These are phyloP conservation scores for Cryptotis parvus DNA, from an alignment of 2,113 vertebrate species.

Conservation along the genomic window DNA sequence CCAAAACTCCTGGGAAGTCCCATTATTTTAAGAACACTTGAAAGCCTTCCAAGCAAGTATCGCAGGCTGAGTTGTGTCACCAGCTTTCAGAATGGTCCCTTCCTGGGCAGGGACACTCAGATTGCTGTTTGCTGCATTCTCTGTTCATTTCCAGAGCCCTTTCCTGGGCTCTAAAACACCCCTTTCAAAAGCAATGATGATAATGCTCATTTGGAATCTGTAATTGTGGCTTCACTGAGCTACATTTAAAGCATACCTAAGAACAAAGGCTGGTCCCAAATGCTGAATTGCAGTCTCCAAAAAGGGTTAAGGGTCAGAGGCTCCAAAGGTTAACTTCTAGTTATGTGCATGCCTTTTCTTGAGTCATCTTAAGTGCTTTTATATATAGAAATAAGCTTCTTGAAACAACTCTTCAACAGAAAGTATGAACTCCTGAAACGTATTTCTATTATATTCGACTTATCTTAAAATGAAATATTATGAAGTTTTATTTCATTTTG, in stretches of 20 bases:
- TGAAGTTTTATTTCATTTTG: slow-evolving; percentile 32
- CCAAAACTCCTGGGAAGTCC: too few species aligned
- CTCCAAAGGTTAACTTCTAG: slow-evolving; percentile 33
- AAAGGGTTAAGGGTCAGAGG: slow-evolving; percentile 7
- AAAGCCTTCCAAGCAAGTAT: background rate
- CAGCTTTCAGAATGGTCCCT: background rate
- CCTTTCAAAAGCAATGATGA: slow-evolving; percentile 59
- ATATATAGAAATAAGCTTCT: background rate
- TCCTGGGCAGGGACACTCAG: background rate
- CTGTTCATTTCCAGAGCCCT: slow-evolving; percentile 4
- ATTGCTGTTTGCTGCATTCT: background rate
- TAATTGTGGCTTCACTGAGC: slow-evolving; percentile 70
- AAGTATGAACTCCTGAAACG: slow-evolving; percentile 44
- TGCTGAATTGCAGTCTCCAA: background rate
- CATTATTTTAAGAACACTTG: background rate
- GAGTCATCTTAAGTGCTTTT: slow-evolving; percentile 12
- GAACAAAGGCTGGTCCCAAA: slow-evolving; percentile 61
- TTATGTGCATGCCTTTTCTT: background rate
- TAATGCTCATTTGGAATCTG: slow-evolving; percentile 46
- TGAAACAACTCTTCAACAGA: background rate
- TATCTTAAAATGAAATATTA: slow-evolving; percentile 52
- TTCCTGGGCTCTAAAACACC: background rate
- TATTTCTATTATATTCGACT: background rate
- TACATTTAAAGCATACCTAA: slow-evolving; percentile 44
- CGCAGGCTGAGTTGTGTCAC: background rate